phyloP scores from a whole-genome alignment of 1,140 invertebrate genomes.

The Anoplolepis gracilipes region DNA sequence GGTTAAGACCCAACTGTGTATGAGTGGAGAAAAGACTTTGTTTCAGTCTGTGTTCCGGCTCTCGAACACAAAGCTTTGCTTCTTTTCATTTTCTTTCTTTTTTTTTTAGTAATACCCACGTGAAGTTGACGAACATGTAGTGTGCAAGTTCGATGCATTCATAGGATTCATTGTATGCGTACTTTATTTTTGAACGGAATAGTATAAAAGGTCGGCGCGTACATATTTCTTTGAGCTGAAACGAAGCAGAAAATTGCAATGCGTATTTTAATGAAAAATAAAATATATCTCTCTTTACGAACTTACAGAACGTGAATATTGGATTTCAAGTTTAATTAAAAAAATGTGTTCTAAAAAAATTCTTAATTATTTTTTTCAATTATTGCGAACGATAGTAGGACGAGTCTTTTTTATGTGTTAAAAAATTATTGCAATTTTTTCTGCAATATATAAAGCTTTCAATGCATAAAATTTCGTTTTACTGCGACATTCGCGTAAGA shows the following conservation, averaged over 20 bases:
- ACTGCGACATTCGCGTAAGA: slow-evolving; percentile 42
- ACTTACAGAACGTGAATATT: not conserved
- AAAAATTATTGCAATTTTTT: not conserved
- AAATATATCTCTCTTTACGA: not conserved
- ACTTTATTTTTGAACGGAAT: slow-evolving; percentile 40
- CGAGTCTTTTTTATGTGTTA: not conserved
- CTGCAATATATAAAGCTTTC: not conserved
- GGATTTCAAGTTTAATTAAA: not conserved
- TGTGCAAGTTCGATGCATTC: not conserved
- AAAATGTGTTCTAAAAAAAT: not conserved
- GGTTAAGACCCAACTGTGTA: slow-evolving; percentile 55
- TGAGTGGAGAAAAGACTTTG: slow-evolving; percentile 45
- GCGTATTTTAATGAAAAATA: not conserved
- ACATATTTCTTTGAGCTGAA: slow-evolving; percentile 41
- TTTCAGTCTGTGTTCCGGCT: slow-evolving; percentile 33
- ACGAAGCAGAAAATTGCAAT: not conserved
- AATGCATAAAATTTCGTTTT: slow-evolving; percentile 22
- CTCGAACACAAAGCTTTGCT: slow-evolving; percentile 6
- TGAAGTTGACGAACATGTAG: not conserved
- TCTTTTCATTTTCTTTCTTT: not conserved
- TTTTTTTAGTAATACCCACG: not conserved
- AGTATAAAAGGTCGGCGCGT: slow-evolving; percentile 11
- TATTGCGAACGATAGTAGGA: not conserved
- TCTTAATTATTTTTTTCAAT: slow-evolving; percentile 1
- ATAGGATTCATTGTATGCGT: not conserved